Percentiles rank a stretch among this genome's conserved stretches.
These are phyloP conservation scores for Tubulanus polymorphus DNA, from an alignment of 2,888 invertebrate species.

Conservation along the genomic window DNA sequence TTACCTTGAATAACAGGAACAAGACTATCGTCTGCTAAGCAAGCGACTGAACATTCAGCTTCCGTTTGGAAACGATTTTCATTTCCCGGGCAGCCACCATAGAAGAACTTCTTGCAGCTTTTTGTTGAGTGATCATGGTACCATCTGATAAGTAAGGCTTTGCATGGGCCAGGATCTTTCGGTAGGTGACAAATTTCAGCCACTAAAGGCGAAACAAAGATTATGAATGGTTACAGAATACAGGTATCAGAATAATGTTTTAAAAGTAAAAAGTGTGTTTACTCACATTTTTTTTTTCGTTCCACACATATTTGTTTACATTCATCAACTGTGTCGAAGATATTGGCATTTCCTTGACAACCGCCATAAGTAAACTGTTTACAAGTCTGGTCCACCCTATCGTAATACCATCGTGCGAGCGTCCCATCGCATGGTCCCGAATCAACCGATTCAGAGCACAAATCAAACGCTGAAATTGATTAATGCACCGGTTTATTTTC, in stretches of 20 bases:
- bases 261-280: too few species aligned
- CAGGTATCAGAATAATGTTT: too few species aligned
- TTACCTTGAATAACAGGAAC: too few species aligned
- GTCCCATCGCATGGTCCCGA: constrained; percentile 2
- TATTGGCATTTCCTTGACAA: neutral
- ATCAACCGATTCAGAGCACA: constrained; percentile 7
- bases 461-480: neutral
- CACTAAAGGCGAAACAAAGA: constrained; percentile 16
- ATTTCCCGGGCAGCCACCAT: constrained; percentile 77
- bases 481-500: too few species aligned
- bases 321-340: neutral
- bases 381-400: neutral
- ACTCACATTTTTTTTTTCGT: neutral
- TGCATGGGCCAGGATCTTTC: constrained; percentile 25
- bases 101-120: constrained; percentile 66
- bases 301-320: neutral
- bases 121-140: constrained; percentile 64
- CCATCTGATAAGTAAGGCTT: constrained; percentile 56
- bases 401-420: neutral
- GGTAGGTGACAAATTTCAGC: constrained; percentile 69
- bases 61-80: constrained; percentile 57
- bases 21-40: constrained; percentile 2
- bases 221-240: too few species aligned
- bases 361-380: neutral
- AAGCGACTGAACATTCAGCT: constrained; percentile 60